A percentile compares a stretch with the other conserved stretches of the same genome.
These are phyloP conservation scores for Mycteria americana DNA, from an alignment of 2,797 vertebrate species.

Conservation along the genomic window DNA sequence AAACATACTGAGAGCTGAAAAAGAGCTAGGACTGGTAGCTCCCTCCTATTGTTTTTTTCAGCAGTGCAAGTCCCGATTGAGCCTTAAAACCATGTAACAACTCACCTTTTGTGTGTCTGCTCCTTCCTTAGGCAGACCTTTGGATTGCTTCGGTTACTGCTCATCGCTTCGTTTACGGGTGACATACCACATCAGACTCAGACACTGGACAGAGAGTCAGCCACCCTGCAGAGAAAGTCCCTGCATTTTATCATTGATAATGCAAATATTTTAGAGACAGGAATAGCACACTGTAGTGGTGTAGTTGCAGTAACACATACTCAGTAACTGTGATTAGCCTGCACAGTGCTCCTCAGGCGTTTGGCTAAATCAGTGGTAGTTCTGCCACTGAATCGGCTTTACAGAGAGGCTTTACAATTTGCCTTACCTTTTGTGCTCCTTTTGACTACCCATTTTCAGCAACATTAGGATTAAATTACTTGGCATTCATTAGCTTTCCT, in stretches of 20 bases:
- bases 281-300: background rate
- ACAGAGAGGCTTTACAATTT: background rate
- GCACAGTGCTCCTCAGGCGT: background rate
- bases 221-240: background rate
- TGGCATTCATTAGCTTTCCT: background rate
- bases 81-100: rapidly evolving
- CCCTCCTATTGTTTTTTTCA: background rate
- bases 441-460: background rate
- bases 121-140: background rate
- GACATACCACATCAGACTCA: background rate
- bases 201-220: background rate
- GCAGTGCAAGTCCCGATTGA: rapidly evolving
- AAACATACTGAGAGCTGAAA: background rate
- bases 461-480: background rate
- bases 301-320: background rate
- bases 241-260: background rate
- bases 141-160: background rate
- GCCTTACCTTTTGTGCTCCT: background rate
- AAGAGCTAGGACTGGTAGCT: background rate
- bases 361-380: background rate
- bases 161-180: background rate
- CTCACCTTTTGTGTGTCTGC: background rate
- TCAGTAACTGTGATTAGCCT: background rate
- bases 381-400: background rate
- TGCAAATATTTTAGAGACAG: background rate